A percentile compares a stretch with the other conserved stretches of the same genome.
Evolutionary conservation across 1,140 invertebrate species (phyloP).

Genomic region (Akabosia matsudoensis): DNA sequence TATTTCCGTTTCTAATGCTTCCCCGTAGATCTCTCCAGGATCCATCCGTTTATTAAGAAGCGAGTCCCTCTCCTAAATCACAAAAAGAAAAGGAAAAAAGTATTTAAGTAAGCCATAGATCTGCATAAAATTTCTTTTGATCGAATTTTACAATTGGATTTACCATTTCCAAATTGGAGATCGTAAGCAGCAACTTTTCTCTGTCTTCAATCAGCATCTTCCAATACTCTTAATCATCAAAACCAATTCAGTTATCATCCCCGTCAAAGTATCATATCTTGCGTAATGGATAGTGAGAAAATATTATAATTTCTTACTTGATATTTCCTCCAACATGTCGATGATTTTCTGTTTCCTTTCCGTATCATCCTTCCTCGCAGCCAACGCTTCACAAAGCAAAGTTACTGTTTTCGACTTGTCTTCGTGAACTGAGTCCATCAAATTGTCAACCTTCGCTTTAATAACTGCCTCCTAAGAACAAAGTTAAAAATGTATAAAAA

Average conservation of each 20-base stretch:
- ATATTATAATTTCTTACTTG: background rate
- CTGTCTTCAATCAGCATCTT: background rate
- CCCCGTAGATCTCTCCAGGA: background rate
- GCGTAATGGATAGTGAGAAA: too few relatives aligned
- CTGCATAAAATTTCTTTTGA: background rate
- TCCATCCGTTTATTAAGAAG: background rate
- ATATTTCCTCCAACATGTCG: background rate
- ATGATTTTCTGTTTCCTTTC: background rate
- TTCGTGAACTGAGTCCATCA: background rate
- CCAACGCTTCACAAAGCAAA: constrained; percentile 5
- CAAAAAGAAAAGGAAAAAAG: background rate
- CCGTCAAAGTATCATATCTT: background rate
- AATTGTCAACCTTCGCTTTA: background rate
- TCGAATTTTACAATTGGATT: too few relatives aligned
- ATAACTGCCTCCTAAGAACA: too few relatives aligned
- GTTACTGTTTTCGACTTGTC: background rate
- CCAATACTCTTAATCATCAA: constrained; percentile 14
- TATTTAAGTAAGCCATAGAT: background rate
- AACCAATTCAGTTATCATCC: too few relatives aligned
- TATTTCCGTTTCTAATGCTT: background rate
- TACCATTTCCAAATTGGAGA: constrained; percentile 10
- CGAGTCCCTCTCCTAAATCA: background rate
- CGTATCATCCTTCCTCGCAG: background rate
- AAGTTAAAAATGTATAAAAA: background rate
- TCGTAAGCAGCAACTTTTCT: background rate